phyloP scores from a whole-genome alignment of 2,888 invertebrate species.

The Phyllotreta striolata region DNA sequence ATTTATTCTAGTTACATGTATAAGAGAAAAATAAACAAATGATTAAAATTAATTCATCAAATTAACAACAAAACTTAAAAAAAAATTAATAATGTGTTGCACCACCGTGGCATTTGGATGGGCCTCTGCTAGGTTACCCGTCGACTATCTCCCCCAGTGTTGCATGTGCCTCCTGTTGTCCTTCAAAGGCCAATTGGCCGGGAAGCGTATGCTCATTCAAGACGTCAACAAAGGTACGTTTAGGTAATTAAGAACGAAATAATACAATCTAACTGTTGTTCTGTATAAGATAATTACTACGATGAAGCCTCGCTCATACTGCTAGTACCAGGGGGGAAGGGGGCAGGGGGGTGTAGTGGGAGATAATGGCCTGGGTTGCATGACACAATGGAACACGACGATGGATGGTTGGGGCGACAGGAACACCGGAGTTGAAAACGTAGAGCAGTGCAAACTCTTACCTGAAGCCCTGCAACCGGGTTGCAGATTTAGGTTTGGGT shows the following conservation, averaged over 20 bases:
- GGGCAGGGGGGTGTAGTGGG: slow-evolving; percentile 42
- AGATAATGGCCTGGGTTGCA: slow-evolving; percentile 35
- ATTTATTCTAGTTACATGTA: too few relatives aligned
- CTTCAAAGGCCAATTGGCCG: slow-evolving; percentile 35
- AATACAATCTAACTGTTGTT: not conserved
- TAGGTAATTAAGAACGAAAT: not conserved
- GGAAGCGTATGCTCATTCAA: slow-evolving; percentile 39
- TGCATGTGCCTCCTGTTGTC: slow-evolving; percentile 38
- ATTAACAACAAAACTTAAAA: too few relatives aligned
- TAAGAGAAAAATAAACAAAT: too few relatives aligned
- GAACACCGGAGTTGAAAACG: slow-evolving; percentile 31
- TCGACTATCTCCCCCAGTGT: slow-evolving; percentile 36
- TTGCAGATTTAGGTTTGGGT: slow-evolving; percentile 37
- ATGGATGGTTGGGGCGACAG: slow-evolving; percentile 37
- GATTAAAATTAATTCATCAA: too few relatives aligned
- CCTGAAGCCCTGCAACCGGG: slow-evolving; percentile 34
- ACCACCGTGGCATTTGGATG: slow-evolving; percentile 39
- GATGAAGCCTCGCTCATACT: slow-evolving; percentile 40
- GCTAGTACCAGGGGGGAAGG: too few relatives aligned
- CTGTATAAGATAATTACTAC: slow-evolving; percentile 17
- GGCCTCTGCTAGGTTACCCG: slow-evolving; percentile 39
- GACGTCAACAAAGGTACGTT: slow-evolving; percentile 39
- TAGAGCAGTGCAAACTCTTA: slow-evolving; percentile 33
- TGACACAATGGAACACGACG: slow-evolving; percentile 37
- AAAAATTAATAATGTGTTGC: too few relatives aligned